phyloP scores from a whole-genome alignment of 2,113 vertebrate species.

The Cettia cetti region DNA sequence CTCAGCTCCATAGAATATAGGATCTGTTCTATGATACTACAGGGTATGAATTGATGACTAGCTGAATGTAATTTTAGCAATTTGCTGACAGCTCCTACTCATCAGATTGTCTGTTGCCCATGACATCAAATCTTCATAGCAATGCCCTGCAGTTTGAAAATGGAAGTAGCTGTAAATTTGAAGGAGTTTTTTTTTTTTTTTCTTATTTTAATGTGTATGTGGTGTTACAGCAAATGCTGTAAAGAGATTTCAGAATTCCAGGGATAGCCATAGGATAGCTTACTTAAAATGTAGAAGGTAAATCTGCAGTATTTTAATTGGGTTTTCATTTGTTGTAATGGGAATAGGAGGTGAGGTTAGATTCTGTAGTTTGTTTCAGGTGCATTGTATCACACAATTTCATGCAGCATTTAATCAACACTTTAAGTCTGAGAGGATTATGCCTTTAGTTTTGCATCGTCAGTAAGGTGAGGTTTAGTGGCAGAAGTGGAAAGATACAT shows the following conservation, averaged over 20 bases:
- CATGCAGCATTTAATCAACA: neutral
- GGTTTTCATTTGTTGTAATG: neutral
- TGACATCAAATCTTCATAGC: neutral
- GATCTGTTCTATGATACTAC: neutral
- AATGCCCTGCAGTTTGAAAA: neutral
- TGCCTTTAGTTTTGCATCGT: neutral
- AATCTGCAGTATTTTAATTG: neutral
- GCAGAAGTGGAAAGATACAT: conserved; percentile 40
- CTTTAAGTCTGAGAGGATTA: neutral
- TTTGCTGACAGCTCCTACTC: neutral
- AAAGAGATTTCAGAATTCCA: neutral
- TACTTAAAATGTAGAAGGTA: neutral
- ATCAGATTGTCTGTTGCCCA: neutral
- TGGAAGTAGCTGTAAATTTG: neutral
- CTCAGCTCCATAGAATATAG: neutral
- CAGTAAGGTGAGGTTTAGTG: neutral
- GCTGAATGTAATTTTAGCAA: neutral
- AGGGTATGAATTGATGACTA: neutral
- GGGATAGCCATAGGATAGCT: neutral
- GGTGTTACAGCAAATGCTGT: neutral
- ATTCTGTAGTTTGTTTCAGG: neutral
- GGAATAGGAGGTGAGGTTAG: accelerated
- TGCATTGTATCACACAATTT: neutral
- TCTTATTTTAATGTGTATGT: neutral
- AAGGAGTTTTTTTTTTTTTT: accelerated